A percentile compares a stretch with the other conserved stretches of the same genome.
phyloP scores from a whole-genome alignment of 1,140 invertebrate species.

The Arion vulgaris region DNA sequence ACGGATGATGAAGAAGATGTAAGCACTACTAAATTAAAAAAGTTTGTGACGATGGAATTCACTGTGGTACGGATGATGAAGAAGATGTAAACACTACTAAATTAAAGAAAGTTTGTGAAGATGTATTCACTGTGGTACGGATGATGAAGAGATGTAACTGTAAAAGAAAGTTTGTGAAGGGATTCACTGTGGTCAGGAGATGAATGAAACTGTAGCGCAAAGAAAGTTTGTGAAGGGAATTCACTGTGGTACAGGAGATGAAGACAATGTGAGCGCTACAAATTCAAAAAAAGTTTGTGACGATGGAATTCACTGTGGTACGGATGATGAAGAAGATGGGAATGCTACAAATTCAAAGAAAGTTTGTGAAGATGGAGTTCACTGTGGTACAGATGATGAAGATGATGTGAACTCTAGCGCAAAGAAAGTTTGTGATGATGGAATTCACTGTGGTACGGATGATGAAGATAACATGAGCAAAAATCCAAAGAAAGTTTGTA shows the following conservation, averaged over 20 bases:
- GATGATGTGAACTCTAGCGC: conserved; percentile 4
- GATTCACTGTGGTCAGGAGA: conserved; percentile 45
- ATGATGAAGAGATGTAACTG: conserved; percentile 37
- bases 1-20: conserved; percentile 48
- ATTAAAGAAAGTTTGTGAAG: conserved; percentile 33
- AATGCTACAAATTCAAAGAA: conserved; percentile 12
- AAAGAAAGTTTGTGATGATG: conserved; percentile 43
- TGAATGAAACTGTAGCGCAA: conserved; percentile 9
- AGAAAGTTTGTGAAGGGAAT: conserved; percentile 44
- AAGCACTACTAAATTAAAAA: conserved; percentile 15
- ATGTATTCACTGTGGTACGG: conserved; percentile 46
- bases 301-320: conserved; percentile 50
- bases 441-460: conserved; percentile 46
- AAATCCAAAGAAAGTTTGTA: conserved; percentile 27
- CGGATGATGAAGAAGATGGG: conserved; percentile 48
- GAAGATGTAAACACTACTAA: conserved; percentile 15
- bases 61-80: conserved; percentile 47
- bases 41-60: conserved; percentile 43
- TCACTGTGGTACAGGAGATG: conserved; percentile 45
- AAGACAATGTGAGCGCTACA: conserved; percentile 9
- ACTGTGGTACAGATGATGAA: conserved; percentile 43
- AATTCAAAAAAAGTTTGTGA: conserved; percentile 41
- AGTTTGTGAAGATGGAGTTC: conserved; percentile 39
- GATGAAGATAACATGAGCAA: conserved; percentile 38
- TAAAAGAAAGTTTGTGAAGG: conserved; percentile 39